These are phyloP conservation scores for Margarornis squamiger DNA, from an alignment of 2,797 vertebrate genomes.

Conservation along the genomic window DNA sequence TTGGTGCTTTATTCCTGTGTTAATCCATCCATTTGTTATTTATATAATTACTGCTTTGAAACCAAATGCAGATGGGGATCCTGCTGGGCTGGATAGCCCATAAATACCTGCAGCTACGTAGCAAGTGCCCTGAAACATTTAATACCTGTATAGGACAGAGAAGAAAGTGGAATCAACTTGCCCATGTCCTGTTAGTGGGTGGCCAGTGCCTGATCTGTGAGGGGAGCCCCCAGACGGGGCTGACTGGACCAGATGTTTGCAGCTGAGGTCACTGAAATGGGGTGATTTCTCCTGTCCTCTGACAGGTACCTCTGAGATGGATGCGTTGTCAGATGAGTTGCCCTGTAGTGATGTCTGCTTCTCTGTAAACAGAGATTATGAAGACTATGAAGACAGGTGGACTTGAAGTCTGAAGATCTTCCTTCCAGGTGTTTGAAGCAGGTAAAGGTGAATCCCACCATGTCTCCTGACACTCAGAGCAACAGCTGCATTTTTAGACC, in stretches of 20 bases:
- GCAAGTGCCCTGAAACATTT: not conserved
- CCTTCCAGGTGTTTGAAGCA: not conserved
- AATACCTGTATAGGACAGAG: not conserved
- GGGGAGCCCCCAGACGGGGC: not conserved
- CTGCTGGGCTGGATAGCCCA: not conserved
- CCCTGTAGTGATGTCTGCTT: not conserved
- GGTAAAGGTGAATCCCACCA: not conserved
- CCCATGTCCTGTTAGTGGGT: not conserved
- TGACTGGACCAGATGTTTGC: not conserved
- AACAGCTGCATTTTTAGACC: accelerated
- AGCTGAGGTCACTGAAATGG: not conserved
- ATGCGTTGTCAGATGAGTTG: not conserved
- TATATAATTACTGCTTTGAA: constrained; percentile 35
- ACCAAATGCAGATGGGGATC: not conserved
- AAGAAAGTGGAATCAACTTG: not conserved
- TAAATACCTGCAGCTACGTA: constrained; percentile 19
- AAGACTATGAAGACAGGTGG: not conserved
- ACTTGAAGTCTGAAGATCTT: not conserved
- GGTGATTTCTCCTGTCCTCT: not conserved
- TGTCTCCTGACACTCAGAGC: not conserved
- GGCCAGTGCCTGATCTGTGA: not conserved
- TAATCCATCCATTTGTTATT: constrained; percentile 13
- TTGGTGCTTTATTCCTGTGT: not conserved
- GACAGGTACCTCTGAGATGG: not conserved
- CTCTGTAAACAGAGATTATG: not conserved